These are phyloP conservation scores for Tenthredo distinguenda DNA, from an alignment of 2,888 invertebrate genomes.

Conservation along the genomic window DNA sequence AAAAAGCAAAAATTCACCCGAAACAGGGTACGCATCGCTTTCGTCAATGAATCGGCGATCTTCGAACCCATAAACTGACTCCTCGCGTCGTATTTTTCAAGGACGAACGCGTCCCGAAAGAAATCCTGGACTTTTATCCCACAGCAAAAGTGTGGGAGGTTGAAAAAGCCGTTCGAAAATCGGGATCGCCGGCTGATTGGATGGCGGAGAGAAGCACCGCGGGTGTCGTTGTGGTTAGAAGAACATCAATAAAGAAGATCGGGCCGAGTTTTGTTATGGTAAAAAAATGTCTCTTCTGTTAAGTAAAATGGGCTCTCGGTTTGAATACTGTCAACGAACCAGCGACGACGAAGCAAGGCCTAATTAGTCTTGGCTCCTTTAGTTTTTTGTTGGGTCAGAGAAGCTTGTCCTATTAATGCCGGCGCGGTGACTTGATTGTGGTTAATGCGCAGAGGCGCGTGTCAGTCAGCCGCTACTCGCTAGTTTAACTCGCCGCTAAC, in stretches of 20 bases:
- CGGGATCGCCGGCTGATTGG: not conserved
- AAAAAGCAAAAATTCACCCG: too few species aligned
- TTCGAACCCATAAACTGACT: not conserved
- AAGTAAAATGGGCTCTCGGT: constrained; percentile 10
- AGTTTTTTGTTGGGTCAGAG: constrained; percentile 42
- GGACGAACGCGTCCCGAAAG: not conserved
- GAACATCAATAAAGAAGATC: not conserved
- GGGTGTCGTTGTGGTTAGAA: not conserved
- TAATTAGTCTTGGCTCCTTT: constrained; percentile 51
- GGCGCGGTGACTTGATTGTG: constrained; percentile 52
- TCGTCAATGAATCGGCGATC: not conserved
- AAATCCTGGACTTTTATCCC: not conserved
- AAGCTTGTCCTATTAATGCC: constrained; percentile 28
- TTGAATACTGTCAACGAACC: constrained; percentile 39
- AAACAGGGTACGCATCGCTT: not conserved
- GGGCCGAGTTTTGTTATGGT: not conserved
- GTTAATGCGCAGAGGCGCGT: constrained; percentile 56
- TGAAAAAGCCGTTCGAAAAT: not conserved
- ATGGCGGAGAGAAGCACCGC: not conserved
- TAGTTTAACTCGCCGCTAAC: constrained; percentile 45
- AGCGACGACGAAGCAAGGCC: constrained; percentile 8
- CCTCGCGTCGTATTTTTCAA: not conserved
- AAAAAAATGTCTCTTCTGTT: not conserved
- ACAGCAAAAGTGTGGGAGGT: not conserved
- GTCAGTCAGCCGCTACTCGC: constrained; percentile 54